Percentiles rank a stretch among this genome's conserved stretches.
phyloP scores from a whole-genome alignment of 1,140 invertebrate species.

The Portunus trituberculatus region DNA sequence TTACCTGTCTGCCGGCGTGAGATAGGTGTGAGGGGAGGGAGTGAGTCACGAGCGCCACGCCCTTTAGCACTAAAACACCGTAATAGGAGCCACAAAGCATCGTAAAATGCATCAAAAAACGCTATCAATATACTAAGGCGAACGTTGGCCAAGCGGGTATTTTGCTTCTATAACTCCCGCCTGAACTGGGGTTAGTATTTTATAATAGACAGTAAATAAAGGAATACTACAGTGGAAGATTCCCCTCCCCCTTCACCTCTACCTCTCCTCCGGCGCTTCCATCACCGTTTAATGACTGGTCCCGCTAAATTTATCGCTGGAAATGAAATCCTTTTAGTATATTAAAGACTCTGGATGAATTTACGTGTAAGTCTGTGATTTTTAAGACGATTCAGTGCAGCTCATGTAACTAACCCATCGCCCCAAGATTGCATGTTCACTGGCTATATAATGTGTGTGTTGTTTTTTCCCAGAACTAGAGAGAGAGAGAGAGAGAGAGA shows the following conservation, averaged over 20 bases:
- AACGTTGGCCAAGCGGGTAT: too few relatives aligned
- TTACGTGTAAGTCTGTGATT: neutral
- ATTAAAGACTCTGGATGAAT: neutral
- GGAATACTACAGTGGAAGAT: neutral
- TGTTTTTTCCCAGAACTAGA: neutral
- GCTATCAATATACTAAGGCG: too few relatives aligned
- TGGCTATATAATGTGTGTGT: neutral
- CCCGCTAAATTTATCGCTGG: neutral
- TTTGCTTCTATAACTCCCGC: too few relatives aligned
- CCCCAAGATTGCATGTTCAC: neutral
- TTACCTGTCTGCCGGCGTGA: neutral
- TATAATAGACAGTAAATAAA: neutral
- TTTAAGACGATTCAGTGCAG: neutral
- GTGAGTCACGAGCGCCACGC: too few relatives aligned
- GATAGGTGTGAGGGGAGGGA: too few relatives aligned
- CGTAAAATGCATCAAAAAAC: too few relatives aligned
- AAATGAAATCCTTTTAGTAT: neutral
- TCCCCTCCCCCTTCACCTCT: neutral
- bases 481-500: too few relatives aligned
- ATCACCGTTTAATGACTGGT: neutral
- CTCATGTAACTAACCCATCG: neutral
- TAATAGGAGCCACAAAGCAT: too few relatives aligned
- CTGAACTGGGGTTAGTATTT: too few relatives aligned
- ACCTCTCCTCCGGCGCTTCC: too few relatives aligned
- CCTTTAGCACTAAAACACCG: too few relatives aligned